Base-by-base conservation (phyloP, 1,140 invertebrate genomes). In the Drosophila fuyamai region DNA sequence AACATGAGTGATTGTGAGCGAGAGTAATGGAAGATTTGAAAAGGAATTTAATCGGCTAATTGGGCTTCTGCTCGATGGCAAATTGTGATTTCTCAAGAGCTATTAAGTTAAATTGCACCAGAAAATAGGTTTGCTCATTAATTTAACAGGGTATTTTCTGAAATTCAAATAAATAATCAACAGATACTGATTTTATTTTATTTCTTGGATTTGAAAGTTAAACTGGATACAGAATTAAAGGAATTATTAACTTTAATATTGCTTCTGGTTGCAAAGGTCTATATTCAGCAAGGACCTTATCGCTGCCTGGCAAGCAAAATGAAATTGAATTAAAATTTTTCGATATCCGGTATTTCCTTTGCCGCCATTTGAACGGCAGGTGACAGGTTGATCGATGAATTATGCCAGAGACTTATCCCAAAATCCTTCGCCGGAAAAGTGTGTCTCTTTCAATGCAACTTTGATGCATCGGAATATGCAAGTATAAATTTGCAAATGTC, bases 371-470 rank as follows among this genome's bases (percentile, higher is more conserved):
- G 23, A n/a, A 18, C 9, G 50, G 16, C 43, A 54, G 60, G 43
- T 86, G 82, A 81, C 82, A 85, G 76, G 54, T 75, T 86, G 82
- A 85, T 79, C 74, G 82, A 85, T 85, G 82, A 86, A 76, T 84
- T 84, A 58, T 70, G 54, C 66, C 53, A 54, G 62, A 44, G 72
- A 76, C 58, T 48, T 75, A 48, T 62, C 8, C 35, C 54, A 27
- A 35, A 35, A 35, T 18, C n/a, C 36, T 32, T 43, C 13, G 2
- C 51, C 61, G 10, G 40, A 36, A 43, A 57, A 44, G 40, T 14
- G 40, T 16, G 23, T 12, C 16, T 12, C 16, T 29, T 27, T 44
- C 9, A 40, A 44, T 47, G 57, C 61, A 79, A 62, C 51, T 76
- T 38, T 74, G 48, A 51, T 67, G 62, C 66, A 73, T 76, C 41